phyloP scores from a whole-genome alignment of 2,888 invertebrate genomes.

The Ditylenchus weischeri region DNA sequence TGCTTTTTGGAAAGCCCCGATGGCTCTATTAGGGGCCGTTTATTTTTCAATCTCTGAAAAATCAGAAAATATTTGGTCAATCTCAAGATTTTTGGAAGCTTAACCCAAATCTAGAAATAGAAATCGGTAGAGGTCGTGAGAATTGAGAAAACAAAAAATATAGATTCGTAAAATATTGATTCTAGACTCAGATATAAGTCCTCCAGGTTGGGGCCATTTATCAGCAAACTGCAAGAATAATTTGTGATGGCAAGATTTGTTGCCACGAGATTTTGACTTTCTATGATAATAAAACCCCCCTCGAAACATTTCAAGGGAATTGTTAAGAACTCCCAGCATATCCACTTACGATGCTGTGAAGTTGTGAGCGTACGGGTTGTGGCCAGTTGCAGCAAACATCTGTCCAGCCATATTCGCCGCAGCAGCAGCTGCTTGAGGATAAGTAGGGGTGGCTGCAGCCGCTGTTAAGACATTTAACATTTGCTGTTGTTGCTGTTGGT shows the following conservation, averaged over 20 bases:
- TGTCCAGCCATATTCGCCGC: conserved; percentile 6
- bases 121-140: too few relatives aligned
- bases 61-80: neutral
- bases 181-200: too few relatives aligned
- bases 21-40: neutral
- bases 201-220: too few relatives aligned
- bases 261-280: neutral
- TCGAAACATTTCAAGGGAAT: neutral
- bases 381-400: conserved; percentile 10
- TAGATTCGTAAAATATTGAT: too few relatives aligned
- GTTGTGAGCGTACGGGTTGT: conserved; percentile 19
- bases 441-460: conserved; percentile 14
- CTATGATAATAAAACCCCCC: neutral
- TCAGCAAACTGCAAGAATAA: too few relatives aligned
- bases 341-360: conserved; percentile 12
- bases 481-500: conserved; percentile 14
- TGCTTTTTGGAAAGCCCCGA: neutral
- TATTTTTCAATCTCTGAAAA: neutral
- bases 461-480: conserved; percentile 13
- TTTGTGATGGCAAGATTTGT: neutral
- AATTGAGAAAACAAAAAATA: too few relatives aligned
- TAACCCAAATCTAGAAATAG: too few relatives aligned
- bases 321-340: neutral
- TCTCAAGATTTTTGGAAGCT: too few relatives aligned
- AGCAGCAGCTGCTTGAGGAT: conserved; percentile 15